These are phyloP conservation scores for Columba livia DNA, from an alignment of 2,113 vertebrate species.

Conservation along the genomic window DNA sequence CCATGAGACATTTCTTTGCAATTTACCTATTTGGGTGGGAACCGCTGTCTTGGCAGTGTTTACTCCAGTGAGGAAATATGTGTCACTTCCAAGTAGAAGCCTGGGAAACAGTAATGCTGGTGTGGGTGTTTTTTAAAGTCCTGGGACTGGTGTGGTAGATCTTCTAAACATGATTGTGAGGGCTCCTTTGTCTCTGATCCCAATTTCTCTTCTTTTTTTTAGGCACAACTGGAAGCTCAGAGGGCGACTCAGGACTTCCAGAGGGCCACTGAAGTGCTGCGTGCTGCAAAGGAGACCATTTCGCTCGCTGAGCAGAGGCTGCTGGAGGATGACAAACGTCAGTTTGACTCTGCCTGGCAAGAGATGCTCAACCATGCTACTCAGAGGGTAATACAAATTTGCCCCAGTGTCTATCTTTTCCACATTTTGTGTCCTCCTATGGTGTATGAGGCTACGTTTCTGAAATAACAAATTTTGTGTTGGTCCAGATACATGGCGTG, in stretches of 20 bases:
- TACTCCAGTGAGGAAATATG: not conserved
- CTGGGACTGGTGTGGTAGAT: not conserved
- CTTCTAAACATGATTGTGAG: not conserved
- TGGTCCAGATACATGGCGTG: accelerated
- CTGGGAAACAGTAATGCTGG: accelerated
- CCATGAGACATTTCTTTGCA: not conserved
- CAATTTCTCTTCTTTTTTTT: not conserved
- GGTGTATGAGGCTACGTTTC: not conserved
- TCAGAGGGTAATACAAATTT: constrained; percentile 81
- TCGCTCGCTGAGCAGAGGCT: constrained; percentile 92
- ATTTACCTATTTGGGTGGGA: not conserved
- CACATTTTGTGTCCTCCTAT: not conserved
- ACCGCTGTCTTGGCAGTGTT: not conserved
- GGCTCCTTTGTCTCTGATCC: not conserved
- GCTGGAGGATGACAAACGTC: constrained; percentile 91
- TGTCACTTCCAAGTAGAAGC: not conserved
- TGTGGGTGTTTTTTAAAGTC: not conserved
- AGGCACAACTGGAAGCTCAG: constrained; percentile 95
- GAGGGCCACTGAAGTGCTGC: constrained; percentile 91
- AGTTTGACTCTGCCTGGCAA: constrained; percentile 98
- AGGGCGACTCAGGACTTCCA: constrained; percentile 95
- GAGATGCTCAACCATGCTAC: constrained; percentile 99
- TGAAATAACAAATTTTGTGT: not conserved
- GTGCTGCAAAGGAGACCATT: constrained; percentile 95
- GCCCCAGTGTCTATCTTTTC: not conserved